A percentile compares a stretch with the other conserved stretches of the same genome.
These are phyloP conservation scores for Rhizoglyphus robini DNA, from an alignment of 1,140 invertebrate species.

Conservation along the genomic window DNA sequence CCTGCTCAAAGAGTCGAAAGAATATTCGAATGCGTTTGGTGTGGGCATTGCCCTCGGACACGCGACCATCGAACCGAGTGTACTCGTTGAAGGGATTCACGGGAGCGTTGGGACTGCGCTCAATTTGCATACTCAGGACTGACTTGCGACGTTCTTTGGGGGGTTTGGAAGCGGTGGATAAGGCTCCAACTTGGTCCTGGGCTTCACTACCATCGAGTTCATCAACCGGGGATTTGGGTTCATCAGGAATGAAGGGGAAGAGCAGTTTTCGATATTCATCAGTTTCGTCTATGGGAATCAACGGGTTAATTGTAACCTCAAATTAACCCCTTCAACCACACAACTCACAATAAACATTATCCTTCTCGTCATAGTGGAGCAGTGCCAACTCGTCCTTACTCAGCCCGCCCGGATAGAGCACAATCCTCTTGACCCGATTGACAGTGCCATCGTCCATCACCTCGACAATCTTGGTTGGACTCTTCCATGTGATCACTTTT, in stretches of 20 bases:
- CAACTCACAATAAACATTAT: conserved; percentile 12
- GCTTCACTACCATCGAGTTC: conserved; percentile 42
- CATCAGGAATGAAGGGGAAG: conserved; percentile 29
- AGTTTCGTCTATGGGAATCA: conserved; percentile 11
- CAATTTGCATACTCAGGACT: conserved; percentile 52
- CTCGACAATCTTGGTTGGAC: neutral
- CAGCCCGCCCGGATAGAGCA: neutral
- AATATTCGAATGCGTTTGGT: conserved; percentile 22
- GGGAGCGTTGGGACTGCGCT: conserved; percentile 54
- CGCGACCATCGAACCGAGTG: conserved; percentile 70
- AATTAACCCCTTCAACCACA: too few species aligned
- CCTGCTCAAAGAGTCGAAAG: neutral
- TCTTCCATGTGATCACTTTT: conserved; percentile 38
- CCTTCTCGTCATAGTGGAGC: neutral
- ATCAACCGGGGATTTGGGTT: conserved; percentile 45
- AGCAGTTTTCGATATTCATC: conserved; percentile 1
- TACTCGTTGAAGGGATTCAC: conserved; percentile 75
- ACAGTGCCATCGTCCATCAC: conserved; percentile 23
- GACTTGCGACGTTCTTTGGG: conserved; percentile 38
- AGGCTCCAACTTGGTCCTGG: conserved; percentile 12
- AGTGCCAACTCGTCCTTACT: neutral
- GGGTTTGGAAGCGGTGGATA: conserved; percentile 27
- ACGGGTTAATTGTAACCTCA: too few species aligned
- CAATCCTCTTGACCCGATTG: neutral
- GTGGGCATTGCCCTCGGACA: conserved; percentile 23